These are phyloP conservation scores for Cochlearius cochlearius DNA, from an alignment of 2,113 vertebrate species.

Conservation along the genomic window DNA sequence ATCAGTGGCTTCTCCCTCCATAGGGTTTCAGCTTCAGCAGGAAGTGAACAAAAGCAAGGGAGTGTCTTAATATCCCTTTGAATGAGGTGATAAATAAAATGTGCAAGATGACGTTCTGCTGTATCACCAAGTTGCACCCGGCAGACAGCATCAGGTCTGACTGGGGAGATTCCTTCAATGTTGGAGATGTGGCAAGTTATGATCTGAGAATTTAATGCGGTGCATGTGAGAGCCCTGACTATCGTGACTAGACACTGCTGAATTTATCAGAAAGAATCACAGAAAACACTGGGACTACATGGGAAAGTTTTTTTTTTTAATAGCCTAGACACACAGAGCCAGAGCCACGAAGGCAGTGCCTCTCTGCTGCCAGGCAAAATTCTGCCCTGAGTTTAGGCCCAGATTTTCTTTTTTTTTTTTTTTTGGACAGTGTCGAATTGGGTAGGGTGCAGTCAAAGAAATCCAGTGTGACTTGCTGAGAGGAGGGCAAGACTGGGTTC, in stretches of 20 bases:
- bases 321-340: neutral
- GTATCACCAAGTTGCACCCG: neutral
- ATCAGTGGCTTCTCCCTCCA: neutral
- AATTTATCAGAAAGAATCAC: neutral
- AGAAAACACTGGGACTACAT: neutral
- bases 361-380: neutral
- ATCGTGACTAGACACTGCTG: neutral
- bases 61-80: neutral
- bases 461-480: neutral
- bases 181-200: neutral
- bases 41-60: neutral
- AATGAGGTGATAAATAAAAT: constrained; percentile 6
- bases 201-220: neutral
- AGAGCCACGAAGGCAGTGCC: neutral
- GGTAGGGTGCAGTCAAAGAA: neutral
- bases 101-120: neutral
- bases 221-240: neutral
- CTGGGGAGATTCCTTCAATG: neutral
- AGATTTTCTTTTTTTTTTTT: neutral
- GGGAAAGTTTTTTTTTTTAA: neutral
- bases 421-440: neutral
- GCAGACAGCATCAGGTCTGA: neutral
- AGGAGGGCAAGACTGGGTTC: neutral
- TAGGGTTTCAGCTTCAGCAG: constrained; percentile 9
- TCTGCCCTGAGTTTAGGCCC: neutral